Conservation (phyloP, 2,888 invertebrate species). For the Dolomedes plantarius region DNA sequence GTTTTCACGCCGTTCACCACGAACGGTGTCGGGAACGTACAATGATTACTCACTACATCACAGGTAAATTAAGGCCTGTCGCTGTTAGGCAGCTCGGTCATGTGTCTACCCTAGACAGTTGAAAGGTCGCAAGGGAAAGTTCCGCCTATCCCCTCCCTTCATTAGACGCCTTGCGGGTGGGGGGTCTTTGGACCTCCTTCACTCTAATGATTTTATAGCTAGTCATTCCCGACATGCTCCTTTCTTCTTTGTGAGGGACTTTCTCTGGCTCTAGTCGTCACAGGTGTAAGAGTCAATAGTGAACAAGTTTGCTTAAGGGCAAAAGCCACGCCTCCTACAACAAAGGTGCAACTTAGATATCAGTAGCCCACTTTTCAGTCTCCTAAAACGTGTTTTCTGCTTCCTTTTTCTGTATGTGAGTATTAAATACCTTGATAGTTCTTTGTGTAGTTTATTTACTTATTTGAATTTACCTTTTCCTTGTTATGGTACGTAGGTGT, state of each 20-base stretch:
- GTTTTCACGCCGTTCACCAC: constrained; percentile 60
- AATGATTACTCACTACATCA: constrained; percentile 60
- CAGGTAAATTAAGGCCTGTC: constrained; percentile 66
- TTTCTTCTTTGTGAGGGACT: background rate
- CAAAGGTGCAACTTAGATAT: too few relatives aligned
- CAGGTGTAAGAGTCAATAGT: constrained; percentile 14
- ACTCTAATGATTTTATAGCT: constrained; percentile 42
- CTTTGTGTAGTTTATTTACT: too few relatives aligned
- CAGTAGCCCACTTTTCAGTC: too few relatives aligned
- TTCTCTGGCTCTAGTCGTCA: background rate
- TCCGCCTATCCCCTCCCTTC: background rate
- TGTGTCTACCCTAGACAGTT: constrained; percentile 41
- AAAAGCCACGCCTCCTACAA: background rate
- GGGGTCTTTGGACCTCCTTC: background rate
- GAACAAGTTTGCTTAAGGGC: background rate
- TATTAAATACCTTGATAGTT: too few relatives aligned
- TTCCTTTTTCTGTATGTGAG: too few relatives aligned
- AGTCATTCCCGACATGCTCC: background rate
- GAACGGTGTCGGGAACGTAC: background rate
- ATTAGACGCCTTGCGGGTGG: background rate
- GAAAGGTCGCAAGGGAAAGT: background rate
- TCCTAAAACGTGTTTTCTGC: too few relatives aligned
- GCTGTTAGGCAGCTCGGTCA: constrained; percentile 31
- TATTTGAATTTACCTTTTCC: too few relatives aligned
- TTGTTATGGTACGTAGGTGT: too few relatives aligned